These are phyloP conservation scores for Mythimna ferrago DNA, from an alignment of 2,888 invertebrate genomes.

Conservation along the genomic window DNA sequence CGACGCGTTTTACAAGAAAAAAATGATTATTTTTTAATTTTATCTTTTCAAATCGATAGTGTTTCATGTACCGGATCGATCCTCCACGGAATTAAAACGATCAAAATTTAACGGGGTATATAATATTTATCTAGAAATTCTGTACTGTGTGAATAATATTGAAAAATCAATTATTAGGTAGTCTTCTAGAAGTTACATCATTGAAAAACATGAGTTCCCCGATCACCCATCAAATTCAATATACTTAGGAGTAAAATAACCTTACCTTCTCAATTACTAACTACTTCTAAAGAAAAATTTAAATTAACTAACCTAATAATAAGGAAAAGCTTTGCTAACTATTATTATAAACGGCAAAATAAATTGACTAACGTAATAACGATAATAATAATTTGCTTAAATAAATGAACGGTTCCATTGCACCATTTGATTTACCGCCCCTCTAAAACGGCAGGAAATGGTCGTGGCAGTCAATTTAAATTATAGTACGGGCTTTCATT, in stretches of 20 bases:
- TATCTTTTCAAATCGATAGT: no score
- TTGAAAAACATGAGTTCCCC: not conserved
- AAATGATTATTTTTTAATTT: no score
- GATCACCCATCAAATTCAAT: no score
- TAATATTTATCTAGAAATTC: no score
- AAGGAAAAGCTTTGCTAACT: not conserved
- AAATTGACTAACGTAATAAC: not conserved
- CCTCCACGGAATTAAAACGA: no score
- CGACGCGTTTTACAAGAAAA: no score
- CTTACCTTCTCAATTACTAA: not conserved
- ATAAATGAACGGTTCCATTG: not conserved
- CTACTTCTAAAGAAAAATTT: not conserved
- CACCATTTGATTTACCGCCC: conserved; percentile 8
- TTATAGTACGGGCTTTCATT: conserved; percentile 24
- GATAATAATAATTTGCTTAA: not conserved
- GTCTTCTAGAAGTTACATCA: not conserved
- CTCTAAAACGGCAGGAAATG: conserved; percentile 13
- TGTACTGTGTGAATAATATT: no score
- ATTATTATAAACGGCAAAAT: not conserved
- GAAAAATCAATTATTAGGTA: no score
- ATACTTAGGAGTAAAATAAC: not conserved
- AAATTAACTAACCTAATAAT: not conserved
- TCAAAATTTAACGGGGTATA: no score
- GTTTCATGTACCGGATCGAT: no score
- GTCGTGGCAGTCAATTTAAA: conserved; percentile 37